Evolutionary conservation across 2,888 invertebrate species (phyloP).

Genomic region (Cistogaster globosa): DNA sequence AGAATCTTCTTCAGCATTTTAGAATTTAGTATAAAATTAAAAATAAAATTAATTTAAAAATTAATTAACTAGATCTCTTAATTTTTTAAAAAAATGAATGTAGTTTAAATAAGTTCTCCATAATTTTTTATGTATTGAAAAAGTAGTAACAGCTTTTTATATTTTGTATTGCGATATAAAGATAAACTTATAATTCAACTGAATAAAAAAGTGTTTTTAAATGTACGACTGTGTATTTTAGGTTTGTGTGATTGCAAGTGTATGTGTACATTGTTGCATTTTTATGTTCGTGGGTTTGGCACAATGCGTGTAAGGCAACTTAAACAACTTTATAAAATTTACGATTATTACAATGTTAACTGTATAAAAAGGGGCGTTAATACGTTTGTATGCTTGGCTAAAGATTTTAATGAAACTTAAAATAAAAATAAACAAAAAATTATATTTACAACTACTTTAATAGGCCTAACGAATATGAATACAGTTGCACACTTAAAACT

Average conservation of each 20-base stretch:
- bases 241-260: slow-evolving; percentile 23
- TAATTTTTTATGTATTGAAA: background rate
- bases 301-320: slow-evolving; percentile 61
- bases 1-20: no score
- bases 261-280: slow-evolving; percentile 69
- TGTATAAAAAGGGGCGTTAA: slow-evolving; percentile 69
- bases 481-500: background rate
- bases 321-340: slow-evolving; percentile 69
- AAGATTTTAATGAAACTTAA: slow-evolving; percentile 52
- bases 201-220: background rate
- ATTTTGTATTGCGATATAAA: background rate
- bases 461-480: slow-evolving; percentile 5
- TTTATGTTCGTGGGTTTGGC: slow-evolving; percentile 70
- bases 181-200: slow-evolving; percentile 5
- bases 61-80: no score
- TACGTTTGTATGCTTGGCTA: slow-evolving; percentile 62
- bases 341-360: slow-evolving; percentile 72
- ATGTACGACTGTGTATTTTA: background rate
- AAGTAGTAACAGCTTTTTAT: background rate
- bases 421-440: slow-evolving; percentile 20
- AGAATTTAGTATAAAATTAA: no score
- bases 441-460: slow-evolving; percentile 15
- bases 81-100: background rate
- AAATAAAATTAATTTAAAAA: no score
- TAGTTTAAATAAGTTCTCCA: no score